Conservation (phyloP, 2,797 vertebrate species). For the Syncerus caffer region DNA sequence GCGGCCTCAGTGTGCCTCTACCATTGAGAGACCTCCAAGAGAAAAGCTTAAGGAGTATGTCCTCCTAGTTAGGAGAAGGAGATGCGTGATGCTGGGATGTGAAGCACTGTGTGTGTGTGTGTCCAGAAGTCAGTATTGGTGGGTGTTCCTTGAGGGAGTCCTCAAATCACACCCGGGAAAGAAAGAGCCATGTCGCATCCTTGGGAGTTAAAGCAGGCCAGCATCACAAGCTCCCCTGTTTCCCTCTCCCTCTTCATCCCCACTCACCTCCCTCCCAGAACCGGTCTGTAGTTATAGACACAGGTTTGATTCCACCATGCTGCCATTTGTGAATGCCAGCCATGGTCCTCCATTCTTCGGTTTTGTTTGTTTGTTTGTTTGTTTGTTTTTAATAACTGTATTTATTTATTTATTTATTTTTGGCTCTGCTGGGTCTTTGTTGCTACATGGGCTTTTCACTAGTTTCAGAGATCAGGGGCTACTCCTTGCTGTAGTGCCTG, state of each 20-base stretch:
- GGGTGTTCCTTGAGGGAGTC: not conserved
- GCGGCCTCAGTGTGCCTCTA: not conserved
- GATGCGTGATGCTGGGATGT: not conserved
- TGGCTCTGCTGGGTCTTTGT: not conserved
- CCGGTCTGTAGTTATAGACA: not conserved
- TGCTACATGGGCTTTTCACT: not conserved
- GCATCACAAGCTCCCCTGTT: too few relatives aligned
- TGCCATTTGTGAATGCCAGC: not conserved
- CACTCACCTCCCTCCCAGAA: not conserved
- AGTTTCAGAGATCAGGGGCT: not conserved
- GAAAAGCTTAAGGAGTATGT: not conserved
- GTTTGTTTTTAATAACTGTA: not conserved
- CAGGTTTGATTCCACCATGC: fast-evolving
- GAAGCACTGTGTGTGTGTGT: not conserved
- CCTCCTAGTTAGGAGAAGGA: not conserved
- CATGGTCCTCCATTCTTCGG: not conserved
- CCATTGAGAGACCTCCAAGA: not conserved
- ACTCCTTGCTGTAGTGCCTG: not conserved
- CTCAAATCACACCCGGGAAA: not conserved
- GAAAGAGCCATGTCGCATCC: not conserved
- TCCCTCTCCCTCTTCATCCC: not conserved
- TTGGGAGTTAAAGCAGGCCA: not conserved
- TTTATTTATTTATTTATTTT: not conserved
- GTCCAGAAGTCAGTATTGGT: not conserved
- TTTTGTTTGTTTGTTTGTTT: not conserved